Evolutionary conservation across 2,797 vertebrate genomes (phyloP), one percentile per base, ranked within the genome.

Genomic region (Poeciliopsis gracilis): DNA sequence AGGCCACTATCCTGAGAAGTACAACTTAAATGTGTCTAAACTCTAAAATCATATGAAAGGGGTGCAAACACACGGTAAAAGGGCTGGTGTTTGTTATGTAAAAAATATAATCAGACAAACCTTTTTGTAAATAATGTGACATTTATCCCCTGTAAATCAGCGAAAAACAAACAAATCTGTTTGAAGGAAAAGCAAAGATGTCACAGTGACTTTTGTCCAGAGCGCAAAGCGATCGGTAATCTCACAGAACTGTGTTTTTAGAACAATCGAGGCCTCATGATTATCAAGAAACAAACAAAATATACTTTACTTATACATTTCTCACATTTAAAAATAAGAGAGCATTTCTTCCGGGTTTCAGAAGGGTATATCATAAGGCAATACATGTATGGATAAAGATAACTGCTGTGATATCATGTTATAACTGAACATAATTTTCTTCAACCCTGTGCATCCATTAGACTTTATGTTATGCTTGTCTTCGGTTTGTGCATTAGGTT

Each of bases 401-500:
- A 23, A 80, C 33, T 30, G 36, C 33, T 73, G 75, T 76, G 0
- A 63, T 57, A 76, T 73, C 53, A 61, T 46, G 79, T 61, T 4
- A 77, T n/a, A 49, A 47, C 80, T n/a, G 10, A 81, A 55, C 10
- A 23, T 45, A 38, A 23, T 59, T 77, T 2, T 75, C 4, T 43
- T 81, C 3, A 33, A 33, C 20, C 7, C 4, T 28, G 8, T 28
- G 55, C 25, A 1, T 73, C 70, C 86, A 82, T 88, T 77, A 77
- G 38, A 15, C 72, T 63, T 11, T 75, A 71, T 38, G 7, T 15
- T 25, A 71, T 79, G 67, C n/a, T 78, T 87, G 61, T 88, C 51
- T 83, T 77, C 51, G 76, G 30, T 85, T 30, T 76, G 23, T 85
- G 18, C 57, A 23, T 84, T 81, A 99, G 98, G 98, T 84, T 99